Base-by-base conservation (phyloP, 2,113 vertebrate species). In the Datnioides undecimradiatus region DNA sequence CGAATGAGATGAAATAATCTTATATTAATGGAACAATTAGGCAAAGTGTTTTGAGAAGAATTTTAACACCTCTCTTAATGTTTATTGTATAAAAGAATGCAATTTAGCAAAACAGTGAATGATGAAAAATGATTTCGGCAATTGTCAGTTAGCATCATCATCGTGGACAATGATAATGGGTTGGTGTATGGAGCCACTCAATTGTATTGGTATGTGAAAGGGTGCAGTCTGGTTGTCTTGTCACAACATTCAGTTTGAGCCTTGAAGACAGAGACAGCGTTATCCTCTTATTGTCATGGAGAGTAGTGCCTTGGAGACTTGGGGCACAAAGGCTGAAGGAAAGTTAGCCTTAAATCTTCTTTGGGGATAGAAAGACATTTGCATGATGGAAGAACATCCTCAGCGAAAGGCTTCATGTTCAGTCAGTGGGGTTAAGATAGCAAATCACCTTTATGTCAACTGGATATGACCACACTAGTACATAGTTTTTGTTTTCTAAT, bases 261-360 rank as follows among this genome's bases (percentile, higher is more conserved):
- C 67, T 34, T 31, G 75, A 81, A 81, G 84, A 87, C 80, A 34
- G n/a, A 83, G 78, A 76, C 59, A 17, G 73, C 12, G 5, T 90
- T 84, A 88, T 79, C 86, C 83, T 84, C 85, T 90, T 81, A 91
- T 77, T 87, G 80, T 86, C 66, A 82, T 83, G 80, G 65, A 88
- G 80, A 90, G 76, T 27, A 73, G 71, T 36, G 65, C 59, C 60
- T 84, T 57, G 29, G 33, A 80, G 79, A 66, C 55, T 31, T 29
- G 31, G 72, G 45, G 54, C 57, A 76, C 72, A 84, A 79, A 68
- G 59, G 55, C 55, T 46, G 0, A 31, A 85, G 74, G 64, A 84
- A 89, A 86, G 79, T 80, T 51, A 76, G 75, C 52, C 64, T 81
- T 72, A 80, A 88, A 87, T 63, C 83, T 85, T 66, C 77, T 84